Evolutionary conservation across 2,113 vertebrate species (phyloP), one percentile per base, ranked within the genome.

Genomic region (Bucco capensis): DNA sequence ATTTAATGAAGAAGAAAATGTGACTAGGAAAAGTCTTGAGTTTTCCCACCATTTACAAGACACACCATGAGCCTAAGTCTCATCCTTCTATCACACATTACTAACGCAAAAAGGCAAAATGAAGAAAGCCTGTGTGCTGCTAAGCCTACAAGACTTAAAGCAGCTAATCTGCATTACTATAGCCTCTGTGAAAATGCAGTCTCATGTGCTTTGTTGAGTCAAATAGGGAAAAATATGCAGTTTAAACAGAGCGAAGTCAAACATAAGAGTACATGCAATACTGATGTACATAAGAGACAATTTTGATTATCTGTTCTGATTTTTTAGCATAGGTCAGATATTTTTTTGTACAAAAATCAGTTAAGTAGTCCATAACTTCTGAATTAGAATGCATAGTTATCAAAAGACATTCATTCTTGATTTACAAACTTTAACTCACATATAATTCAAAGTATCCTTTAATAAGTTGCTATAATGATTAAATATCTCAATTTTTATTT

Each of bases 41-140:
- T 49, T 42, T 12, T 70, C 21, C 21, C 7, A 49, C 10, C 12
- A 9, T 28, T 84, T 87, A 50, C 54, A 56, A 22, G 13, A 61
- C 6, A 10, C 19, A 67, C 4, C 8, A 8, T 7, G 40, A 83
- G 35, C 30, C 31, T 53, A 44, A 60, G 4, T 31, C 14, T 40
- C 30, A 67, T 27, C 38, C 12, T 65, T 70, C 47, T 65, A 14
- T 38, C 2, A 1, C 22, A 30, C 22, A 54, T 3, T 88, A 65
- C 27, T 28, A 65, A 61, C 3, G 21, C 37, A 79, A 76, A 51
- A 69, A 49, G 7, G 50, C 18, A 72, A 70, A 24, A n/a, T 2
- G 1, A 40, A 53, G 28, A 23, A 67, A 53, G 6, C 6, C 9
- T 19, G 19, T 8, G 3, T 30, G 53, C 71, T 3, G 0, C 21